These are phyloP conservation scores for Perognathus longimembris DNA, from an alignment of 2,113 vertebrate species.

Conservation along the genomic window DNA sequence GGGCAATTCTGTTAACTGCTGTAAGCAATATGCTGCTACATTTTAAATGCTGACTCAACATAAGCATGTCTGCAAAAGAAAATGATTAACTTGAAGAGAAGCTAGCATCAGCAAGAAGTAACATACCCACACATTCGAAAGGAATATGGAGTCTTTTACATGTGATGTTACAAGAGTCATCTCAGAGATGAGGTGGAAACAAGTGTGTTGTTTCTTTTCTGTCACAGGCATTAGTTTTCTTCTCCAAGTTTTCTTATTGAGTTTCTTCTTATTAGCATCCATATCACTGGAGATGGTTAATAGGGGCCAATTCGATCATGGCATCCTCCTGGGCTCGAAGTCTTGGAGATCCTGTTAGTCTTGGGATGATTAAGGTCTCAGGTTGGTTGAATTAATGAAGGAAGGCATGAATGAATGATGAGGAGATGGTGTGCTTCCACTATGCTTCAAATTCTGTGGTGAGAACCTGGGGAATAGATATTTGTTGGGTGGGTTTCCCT, in stretches of 20 bases:
- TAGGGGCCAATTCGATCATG: background rate
- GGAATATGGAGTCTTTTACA: constrained; percentile 42
- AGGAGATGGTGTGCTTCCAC: background rate
- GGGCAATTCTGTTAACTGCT: constrained; percentile 57
- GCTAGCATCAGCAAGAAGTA: constrained; percentile 45
- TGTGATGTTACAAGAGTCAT: constrained; percentile 36
- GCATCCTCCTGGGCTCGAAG: background rate
- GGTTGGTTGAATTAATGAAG: background rate
- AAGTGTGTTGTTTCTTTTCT: constrained; percentile 23
- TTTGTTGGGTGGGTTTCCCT: background rate
- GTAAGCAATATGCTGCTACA: constrained; percentile 41
- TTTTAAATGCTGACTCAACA: constrained; percentile 69
- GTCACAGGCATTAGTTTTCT: background rate
- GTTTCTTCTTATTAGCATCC: background rate
- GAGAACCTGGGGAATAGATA: background rate
- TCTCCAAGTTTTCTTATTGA: background rate
- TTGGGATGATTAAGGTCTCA: background rate
- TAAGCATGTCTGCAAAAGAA: background rate
- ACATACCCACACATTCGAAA: background rate
- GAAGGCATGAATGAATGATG: background rate
- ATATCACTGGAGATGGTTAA: background rate
- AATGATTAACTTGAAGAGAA: constrained; percentile 68
- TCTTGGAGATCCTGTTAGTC: background rate
- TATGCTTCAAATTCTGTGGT: background rate
- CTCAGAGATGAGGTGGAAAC: constrained; percentile 5